Evolutionary conservation across 1,140 invertebrate genomes (phyloP).

Genomic region (Penaeus indicus): DNA sequence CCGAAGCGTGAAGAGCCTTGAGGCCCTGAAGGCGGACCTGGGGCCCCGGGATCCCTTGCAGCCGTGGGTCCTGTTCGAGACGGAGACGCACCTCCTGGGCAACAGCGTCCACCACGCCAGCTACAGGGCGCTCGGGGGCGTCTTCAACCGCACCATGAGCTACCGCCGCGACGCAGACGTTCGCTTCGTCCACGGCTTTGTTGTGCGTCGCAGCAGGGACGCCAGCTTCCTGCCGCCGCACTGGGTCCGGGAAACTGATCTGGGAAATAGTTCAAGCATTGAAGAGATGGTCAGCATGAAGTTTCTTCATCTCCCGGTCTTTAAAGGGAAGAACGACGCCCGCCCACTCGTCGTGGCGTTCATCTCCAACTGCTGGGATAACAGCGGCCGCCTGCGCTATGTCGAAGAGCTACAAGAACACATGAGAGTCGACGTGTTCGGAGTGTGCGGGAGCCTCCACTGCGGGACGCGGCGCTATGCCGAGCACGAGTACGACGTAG

Average conservation of each 20-base stretch:
- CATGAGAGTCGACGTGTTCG: slow-evolving; percentile 73
- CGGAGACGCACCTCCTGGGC: slow-evolving; percentile 19
- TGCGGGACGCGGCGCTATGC: slow-evolving; percentile 29
- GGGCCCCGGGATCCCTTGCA: slow-evolving; percentile 32
- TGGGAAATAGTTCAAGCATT: no score
- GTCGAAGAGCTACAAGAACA: slow-evolving; percentile 71
- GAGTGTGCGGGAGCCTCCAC: slow-evolving; percentile 69
- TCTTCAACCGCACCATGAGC: slow-evolving; percentile 77
- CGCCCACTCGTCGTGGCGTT: slow-evolving; percentile 70
- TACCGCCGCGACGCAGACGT: slow-evolving; percentile 75
- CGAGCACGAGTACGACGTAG: slow-evolving; percentile 4
- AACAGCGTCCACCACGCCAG: slow-evolving; percentile 44
- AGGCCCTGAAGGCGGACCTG: not conserved
- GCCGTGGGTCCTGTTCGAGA: slow-evolving; percentile 40
- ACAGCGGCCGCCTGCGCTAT: slow-evolving; percentile 70
- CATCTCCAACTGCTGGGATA: slow-evolving; percentile 72
- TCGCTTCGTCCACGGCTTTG: slow-evolving; percentile 70
- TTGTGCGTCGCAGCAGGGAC: slow-evolving; percentile 12
- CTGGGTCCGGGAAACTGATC: slow-evolving; percentile 62
- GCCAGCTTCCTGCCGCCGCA: no score
- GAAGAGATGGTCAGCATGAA: no score
- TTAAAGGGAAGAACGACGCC: slow-evolving; percentile 19
- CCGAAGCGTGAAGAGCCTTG: slow-evolving; percentile 3
- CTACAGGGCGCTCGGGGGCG: slow-evolving; percentile 32
- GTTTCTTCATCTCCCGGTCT: not conserved